Evolutionary conservation across 2,888 invertebrate species (phyloP).

Genomic region (Argynnis bischoffii): DNA sequence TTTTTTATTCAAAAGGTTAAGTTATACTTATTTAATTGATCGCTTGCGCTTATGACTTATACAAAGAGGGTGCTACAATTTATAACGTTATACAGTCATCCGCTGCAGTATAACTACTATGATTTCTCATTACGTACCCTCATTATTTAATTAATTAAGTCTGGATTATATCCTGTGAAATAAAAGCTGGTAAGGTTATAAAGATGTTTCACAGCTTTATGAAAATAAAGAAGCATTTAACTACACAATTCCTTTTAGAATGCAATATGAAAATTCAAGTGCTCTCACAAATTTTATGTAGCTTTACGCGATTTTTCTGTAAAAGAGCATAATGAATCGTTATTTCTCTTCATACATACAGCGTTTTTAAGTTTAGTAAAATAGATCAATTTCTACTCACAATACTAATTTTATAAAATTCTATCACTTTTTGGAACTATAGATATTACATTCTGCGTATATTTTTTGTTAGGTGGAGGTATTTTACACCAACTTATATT

Average conservation of each 20-base stretch:
- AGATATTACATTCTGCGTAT: no score
- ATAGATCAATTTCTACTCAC: no score
- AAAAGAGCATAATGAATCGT: no score
- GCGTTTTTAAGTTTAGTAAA: no score
- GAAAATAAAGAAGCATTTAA: background rate
- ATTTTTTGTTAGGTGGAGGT: no score
- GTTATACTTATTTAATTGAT: background rate
- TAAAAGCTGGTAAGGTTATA: conserved; percentile 5
- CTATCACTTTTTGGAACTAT: no score
- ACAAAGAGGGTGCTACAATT: conserved; percentile 5
- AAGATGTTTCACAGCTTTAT: background rate
- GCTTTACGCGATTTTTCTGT: no score
- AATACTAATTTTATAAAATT: no score
- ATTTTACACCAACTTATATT: no score
- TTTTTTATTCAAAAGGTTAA: no score
- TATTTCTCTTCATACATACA: no score
- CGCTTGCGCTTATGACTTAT: conserved; percentile 6
- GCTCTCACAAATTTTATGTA: background rate
- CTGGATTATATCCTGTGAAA: conserved; percentile 3
- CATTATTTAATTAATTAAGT: conserved; percentile 33
- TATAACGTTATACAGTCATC: conserved; percentile 24
- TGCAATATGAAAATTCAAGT: background rate
- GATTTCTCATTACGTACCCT: conserved; percentile 33
- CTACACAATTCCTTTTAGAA: no score
- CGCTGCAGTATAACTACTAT: conserved; percentile 27